A percentile compares a stretch with the other conserved stretches of the same genome.
Conservation (phyloP, 1,140 invertebrate species). For the Grapholita molesta region DNA sequence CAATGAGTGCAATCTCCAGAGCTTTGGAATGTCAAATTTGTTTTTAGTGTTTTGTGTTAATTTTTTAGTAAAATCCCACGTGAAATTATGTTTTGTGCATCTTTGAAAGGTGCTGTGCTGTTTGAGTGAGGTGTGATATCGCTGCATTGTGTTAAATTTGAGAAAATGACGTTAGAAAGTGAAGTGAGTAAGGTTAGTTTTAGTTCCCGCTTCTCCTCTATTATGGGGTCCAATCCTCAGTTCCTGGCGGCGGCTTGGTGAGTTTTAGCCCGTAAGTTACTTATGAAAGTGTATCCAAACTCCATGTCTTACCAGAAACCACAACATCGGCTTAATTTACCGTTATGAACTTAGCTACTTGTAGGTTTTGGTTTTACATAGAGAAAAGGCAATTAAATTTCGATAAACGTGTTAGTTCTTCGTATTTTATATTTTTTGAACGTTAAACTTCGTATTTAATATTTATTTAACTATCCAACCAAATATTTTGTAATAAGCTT, state of each 20-base stretch:
- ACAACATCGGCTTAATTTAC: neutral
- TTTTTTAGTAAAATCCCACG: constrained; percentile 39
- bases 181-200: constrained; percentile 70
- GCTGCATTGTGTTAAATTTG: constrained; percentile 24
- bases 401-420: neutral
- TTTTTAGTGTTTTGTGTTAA: constrained; percentile 61
- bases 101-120: constrained; percentile 21
- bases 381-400: neutral
- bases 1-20: constrained; percentile 27
- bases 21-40: constrained; percentile 62
- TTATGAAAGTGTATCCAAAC: constrained; percentile 50
- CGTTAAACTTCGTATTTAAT: neutral
- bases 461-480: no score
- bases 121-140: constrained; percentile 24
- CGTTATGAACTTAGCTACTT: neutral
- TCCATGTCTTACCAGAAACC: constrained; percentile 10
- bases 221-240: constrained; percentile 37
- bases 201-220: constrained; percentile 65
- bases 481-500: no score
- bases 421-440: neutral
- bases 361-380: neutral
- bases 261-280: constrained; percentile 70
- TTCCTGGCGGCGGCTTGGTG: constrained; percentile 59
- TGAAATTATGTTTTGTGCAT: constrained; percentile 23
- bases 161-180: constrained; percentile 35